Evolutionary conservation across 1,140 invertebrate species (phyloP), one percentile per base, ranked within the genome.

Genomic region (Coptotermes formosanus): DNA sequence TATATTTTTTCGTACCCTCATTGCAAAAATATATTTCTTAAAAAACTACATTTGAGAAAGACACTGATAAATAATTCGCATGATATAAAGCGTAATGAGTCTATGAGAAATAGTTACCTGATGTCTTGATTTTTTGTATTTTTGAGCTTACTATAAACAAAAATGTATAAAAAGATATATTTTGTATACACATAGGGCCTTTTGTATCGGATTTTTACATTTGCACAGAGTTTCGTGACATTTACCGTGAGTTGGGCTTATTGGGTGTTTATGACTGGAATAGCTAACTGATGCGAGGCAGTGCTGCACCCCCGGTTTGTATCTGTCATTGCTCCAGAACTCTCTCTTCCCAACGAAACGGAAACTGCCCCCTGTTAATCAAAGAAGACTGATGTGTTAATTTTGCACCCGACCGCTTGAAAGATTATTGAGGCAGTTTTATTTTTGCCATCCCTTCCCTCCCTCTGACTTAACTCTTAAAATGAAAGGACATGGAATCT

Each of bases 111-210:
- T 75, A 75, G 64, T 75, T 75, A 16, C n/a, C 64, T 75, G 14
- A 75, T 75, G 64, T 75, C 64, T 75, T 75, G 7, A 75, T 75
- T 75, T 30, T 30, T 75, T 75, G 64, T 75, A 75, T 75, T 75
- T 75, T 75, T 75, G 64, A 75, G 64, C 64, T 75, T 75, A 75
- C 25, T 75, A 75, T 75, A 75, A 75, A 75, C 30, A 30, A 4
- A 75, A 75, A 75, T 75, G n/a, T 75, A 30, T 75, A 75, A 75
- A 75, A 75, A 75, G n/a, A 75, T 75, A 75, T 75, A 75, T 75
- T 75, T 75, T 75, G 64, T 75, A 75, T 75, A 75, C 64, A 75
- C 25, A 75, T 75, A 75, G 64, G 64, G n/a, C n/a, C 25, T 75
- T 75, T 75, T 75, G 64, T 75, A 75, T 75, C 64, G n/a, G n/a